phyloP scores from a whole-genome alignment of 2,113 vertebrate species.

The Plecotus auritus region DNA sequence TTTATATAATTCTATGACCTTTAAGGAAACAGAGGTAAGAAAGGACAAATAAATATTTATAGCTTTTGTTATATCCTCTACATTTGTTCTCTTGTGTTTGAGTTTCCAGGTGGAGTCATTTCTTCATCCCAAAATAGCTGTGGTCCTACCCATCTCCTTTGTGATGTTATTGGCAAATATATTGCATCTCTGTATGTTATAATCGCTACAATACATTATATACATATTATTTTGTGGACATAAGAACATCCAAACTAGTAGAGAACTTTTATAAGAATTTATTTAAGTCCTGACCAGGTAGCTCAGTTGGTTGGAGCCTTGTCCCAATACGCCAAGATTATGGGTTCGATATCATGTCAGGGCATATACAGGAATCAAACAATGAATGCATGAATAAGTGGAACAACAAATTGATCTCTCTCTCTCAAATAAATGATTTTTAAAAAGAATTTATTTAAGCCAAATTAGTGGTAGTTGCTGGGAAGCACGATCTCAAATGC shows the following conservation, averaged over 20 bases:
- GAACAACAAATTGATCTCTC: no score
- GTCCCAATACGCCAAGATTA: no score
- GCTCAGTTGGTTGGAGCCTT: no score
- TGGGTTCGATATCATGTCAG: no score
- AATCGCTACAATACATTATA: not conserved
- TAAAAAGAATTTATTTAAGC: not conserved
- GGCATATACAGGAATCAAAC: no score
- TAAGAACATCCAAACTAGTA: not conserved
- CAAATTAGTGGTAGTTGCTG: not conserved
- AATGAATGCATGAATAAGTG: no score
- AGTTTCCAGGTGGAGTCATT: slow-evolving; percentile 9
- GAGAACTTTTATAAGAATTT: not conserved
- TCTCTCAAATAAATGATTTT: no score
- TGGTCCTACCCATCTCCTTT: not conserved
- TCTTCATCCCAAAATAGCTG: not conserved
- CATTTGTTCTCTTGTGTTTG: slow-evolving; percentile 4
- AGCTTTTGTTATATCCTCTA: not conserved
- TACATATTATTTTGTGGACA: not conserved
- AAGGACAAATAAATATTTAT: slow-evolving; percentile 17
- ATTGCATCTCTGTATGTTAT: not conserved
- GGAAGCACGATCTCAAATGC: not conserved
- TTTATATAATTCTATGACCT: not conserved
- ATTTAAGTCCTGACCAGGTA: not conserved
- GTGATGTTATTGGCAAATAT: slow-evolving; percentile 11
- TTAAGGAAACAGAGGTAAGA: not conserved